Conservation (phyloP, 2,113 vertebrate genomes). For the Loxodonta africana region DNA sequence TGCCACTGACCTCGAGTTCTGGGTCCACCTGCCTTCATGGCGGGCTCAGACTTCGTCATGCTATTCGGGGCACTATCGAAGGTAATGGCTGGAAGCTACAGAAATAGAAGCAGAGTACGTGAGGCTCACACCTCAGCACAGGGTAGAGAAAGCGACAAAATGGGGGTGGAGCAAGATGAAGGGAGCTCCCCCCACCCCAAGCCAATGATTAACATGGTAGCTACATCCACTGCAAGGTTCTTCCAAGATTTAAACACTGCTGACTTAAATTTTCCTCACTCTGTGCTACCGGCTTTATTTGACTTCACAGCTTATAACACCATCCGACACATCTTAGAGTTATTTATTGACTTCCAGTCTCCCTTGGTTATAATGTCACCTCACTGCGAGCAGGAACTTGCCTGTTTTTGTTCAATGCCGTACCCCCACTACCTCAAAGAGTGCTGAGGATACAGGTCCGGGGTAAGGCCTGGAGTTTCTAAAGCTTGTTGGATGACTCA, state of each 20-base stretch:
- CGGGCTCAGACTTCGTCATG: constrained; percentile 80
- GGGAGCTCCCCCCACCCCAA: background rate
- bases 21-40: constrained; percentile 78
- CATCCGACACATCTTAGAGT: background rate
- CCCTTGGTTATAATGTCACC: background rate
- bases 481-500: background rate
- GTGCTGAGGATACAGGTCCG: background rate
- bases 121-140: background rate
- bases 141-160: constrained; percentile 1
- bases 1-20: constrained; percentile 82
- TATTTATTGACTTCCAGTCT: background rate
- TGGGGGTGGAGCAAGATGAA: background rate
- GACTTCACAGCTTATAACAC: background rate
- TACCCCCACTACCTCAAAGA: background rate
- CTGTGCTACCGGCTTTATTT: background rate
- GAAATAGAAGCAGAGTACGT: constrained; percentile 73
- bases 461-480: background rate
- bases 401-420: background rate
- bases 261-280: background rate
- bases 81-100: constrained; percentile 88
- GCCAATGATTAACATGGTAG: background rate
- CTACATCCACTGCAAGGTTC: background rate
- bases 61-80: constrained; percentile 84
- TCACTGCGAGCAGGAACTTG: background rate
- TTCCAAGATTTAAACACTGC: background rate